phyloP scores from a whole-genome alignment of 2,113 vertebrate genomes.

The Syrrhaptes paradoxus region DNA sequence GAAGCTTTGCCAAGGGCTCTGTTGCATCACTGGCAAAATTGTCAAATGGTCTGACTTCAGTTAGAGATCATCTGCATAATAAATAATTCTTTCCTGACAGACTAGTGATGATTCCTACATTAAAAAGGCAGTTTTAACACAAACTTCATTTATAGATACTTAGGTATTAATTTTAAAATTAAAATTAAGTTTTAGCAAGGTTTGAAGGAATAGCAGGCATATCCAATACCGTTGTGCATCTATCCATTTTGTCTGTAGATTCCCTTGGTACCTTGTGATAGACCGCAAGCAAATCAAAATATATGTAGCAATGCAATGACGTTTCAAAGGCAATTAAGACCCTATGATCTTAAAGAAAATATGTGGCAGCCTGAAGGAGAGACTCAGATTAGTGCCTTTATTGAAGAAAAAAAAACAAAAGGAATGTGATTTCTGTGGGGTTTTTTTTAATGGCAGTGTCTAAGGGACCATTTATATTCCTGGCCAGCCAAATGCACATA shows the following conservation, averaged over 20 bases:
- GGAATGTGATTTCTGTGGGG: not conserved
- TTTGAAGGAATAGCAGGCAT: not conserved
- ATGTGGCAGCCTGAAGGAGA: not conserved
- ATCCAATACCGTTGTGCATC: not conserved
- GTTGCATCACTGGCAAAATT: not conserved
- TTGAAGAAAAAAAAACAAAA: not conserved
- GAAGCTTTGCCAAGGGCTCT: not conserved
- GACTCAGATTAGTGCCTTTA: not conserved
- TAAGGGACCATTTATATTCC: not conserved
- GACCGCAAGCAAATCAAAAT: not conserved
- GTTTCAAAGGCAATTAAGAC: not conserved
- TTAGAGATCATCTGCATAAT: not conserved
- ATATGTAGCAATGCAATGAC: not conserved
- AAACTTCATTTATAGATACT: not conserved
- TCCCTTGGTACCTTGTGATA: not conserved
- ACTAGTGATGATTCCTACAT: not conserved
- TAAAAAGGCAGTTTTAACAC: not conserved
- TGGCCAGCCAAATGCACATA: not conserved
- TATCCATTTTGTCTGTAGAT: not conserved
- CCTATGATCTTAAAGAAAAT: not conserved
- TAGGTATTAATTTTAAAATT: not conserved
- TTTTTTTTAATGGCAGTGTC: not conserved
- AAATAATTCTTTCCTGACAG: not conserved
- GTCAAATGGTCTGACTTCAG: not conserved
- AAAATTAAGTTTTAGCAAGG: not conserved